These are phyloP conservation scores for Drosophila colorata DNA, from an alignment of 2,888 invertebrate genomes.

Conservation along the genomic window DNA sequence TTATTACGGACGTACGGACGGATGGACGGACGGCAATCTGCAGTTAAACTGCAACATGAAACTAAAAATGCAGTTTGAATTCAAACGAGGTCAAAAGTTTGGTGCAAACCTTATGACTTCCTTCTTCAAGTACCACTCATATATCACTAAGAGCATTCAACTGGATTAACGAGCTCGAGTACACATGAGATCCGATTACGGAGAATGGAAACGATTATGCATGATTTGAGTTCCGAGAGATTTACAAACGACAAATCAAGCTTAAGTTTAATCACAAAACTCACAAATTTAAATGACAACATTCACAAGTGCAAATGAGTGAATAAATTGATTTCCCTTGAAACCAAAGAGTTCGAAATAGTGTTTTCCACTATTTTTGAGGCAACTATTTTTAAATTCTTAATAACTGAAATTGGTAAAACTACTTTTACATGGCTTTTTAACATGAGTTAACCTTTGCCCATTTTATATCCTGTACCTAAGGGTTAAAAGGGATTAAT, in stretches of 20 bases:
- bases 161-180: not conserved
- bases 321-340: not conserved
- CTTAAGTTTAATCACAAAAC: not conserved
- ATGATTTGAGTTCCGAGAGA: not conserved
- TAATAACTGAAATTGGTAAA: slow-evolving; percentile 5
- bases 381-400: slow-evolving; percentile 1
- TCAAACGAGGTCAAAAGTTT: slow-evolving; percentile 5
- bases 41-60: slow-evolving; percentile 12
- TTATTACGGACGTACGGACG: slow-evolving; percentile 9
- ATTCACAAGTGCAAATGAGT: too few species aligned
- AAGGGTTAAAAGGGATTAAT: not conserved
- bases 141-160: slow-evolving; percentile 4
- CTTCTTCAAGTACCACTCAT: not conserved
- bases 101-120: not conserved
- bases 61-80: slow-evolving; percentile 11
- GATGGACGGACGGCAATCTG: not conserved
- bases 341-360: not conserved
- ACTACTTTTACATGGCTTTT: not conserved
- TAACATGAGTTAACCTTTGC: not conserved
- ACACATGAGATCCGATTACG: slow-evolving; percentile 2
- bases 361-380: too few species aligned
- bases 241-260: not conserved
- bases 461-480: slow-evolving; percentile 10
- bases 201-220: not conserved
- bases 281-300: not conserved